Percentiles rank a stretch among this genome's conserved stretches.
These are phyloP conservation scores for Chrysogorgia sp. DNA, from an alignment of 92 coral and sea anemone species.

Conservation along the genomic window DNA sequence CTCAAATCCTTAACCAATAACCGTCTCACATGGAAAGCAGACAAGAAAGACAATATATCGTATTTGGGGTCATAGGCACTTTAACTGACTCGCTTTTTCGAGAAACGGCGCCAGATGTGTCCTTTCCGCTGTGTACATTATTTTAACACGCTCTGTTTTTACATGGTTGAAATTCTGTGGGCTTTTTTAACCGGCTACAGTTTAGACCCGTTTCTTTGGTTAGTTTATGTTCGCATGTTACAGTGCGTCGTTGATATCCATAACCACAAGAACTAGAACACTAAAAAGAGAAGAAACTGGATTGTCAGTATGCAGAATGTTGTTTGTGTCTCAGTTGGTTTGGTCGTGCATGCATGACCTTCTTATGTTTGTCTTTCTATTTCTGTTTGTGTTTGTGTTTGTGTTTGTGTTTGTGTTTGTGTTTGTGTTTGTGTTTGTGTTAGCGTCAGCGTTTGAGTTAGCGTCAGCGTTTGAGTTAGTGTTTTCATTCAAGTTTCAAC, in stretches of 20 bases:
- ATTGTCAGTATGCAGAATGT: neutral
- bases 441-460: neutral
- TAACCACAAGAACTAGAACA: constrained; percentile 83
- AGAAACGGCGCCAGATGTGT: neutral
- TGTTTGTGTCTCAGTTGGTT: neutral
- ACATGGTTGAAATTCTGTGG: constrained; percentile 56
- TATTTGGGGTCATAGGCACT: no score
- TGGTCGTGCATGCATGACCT: neutral
- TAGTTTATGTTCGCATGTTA: constrained; percentile 61
- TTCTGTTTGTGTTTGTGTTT: neutral
- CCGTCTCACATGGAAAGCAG: no score
- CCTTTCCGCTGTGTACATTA: neutral
- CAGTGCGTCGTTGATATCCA: constrained; percentile 75
- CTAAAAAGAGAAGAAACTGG: constrained; percentile 31
- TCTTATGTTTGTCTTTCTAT: neutral
- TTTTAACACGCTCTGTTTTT: constrained; percentile 19
- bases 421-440: neutral
- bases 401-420: neutral
- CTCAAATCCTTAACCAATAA: no score
- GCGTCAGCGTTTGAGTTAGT: neutral
- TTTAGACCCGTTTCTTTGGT: constrained; percentile 60
- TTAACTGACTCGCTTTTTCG: no score
- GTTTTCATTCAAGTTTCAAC: no score
- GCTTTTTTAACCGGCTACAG: constrained; percentile 58
- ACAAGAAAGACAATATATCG: no score